These are phyloP conservation scores for Botia almorhae DNA, from an alignment of 2,797 vertebrate genomes.

Conservation along the genomic window DNA sequence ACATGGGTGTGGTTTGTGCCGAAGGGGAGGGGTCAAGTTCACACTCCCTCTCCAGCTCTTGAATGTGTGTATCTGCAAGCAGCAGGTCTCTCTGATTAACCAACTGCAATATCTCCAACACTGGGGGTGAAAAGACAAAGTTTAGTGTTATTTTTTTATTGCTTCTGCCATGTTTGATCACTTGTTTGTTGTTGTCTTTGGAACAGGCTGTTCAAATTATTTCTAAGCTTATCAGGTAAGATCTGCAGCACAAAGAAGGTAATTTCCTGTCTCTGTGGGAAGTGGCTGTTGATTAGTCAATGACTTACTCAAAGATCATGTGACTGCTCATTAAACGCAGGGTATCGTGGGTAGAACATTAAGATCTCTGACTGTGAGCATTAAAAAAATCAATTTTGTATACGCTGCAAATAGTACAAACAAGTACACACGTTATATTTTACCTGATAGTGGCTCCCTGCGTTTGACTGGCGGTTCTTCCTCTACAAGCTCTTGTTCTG, in stretches of 20 bases:
- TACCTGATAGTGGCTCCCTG: conserved; percentile 83
- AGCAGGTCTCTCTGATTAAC: conserved; percentile 89
- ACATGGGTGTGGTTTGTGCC: conserved; percentile 56
- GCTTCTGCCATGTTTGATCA: conserved; percentile 30
- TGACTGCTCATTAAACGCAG: conserved; percentile 57
- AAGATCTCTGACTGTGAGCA: conserved; percentile 11
- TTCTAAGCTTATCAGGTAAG: conserved; percentile 60
- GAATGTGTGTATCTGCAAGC: conserved; percentile 87
- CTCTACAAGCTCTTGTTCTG: conserved; percentile 74
- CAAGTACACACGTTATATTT: conserved; percentile 14
- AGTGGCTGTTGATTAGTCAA: conserved; percentile 65
- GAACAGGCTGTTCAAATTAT: conserved; percentile 15
- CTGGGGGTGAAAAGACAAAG: conserved; percentile 66
- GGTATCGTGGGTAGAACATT: conserved; percentile 51
- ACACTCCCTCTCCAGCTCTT: conserved; percentile 89
- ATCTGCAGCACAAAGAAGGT: conserved; percentile 65
- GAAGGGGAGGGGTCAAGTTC: conserved; percentile 69
- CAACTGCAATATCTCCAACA: conserved; percentile 89
- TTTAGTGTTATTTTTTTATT: conserved; percentile 8
- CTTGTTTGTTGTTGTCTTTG: conserved; percentile 37
- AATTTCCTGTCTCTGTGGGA: conserved; percentile 73
- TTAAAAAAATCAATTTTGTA: conserved; percentile 14
- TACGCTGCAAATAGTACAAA: not conserved
- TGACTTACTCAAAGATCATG: conserved; percentile 61
- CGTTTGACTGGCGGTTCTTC: conserved; percentile 75